These are phyloP conservation scores for Chloromyia formosa DNA, from an alignment of 2,888 invertebrate species.

Conservation along the genomic window DNA sequence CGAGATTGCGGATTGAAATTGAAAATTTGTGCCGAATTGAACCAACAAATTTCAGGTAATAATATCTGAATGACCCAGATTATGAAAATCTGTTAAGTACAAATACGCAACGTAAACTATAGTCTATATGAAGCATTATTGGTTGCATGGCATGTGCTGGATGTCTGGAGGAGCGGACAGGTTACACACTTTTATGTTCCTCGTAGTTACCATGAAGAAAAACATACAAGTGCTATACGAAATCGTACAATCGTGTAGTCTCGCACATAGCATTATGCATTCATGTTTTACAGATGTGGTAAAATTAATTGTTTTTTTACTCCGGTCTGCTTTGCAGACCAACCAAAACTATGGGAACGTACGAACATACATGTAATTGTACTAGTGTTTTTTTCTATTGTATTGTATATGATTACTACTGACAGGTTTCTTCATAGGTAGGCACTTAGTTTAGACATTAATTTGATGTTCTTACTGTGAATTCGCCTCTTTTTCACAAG, in stretches of 20 bases:
- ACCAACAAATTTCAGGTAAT: slow-evolving; percentile 1
- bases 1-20: background rate
- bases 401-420: background rate
- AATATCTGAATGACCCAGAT: background rate
- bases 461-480: background rate
- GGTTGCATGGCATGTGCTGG: too few relatives aligned
- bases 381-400: too few relatives aligned
- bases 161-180: too few relatives aligned
- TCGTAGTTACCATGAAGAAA: too few relatives aligned
- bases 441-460: background rate
- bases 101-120: background rate
- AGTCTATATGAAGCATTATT: background rate
- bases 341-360: background rate
- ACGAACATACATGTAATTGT: background rate
- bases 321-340: background rate
- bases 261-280: background rate
- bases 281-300: background rate
- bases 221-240: too few relatives aligned
- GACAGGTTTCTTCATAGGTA: background rate
- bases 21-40: background rate
- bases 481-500: slow-evolving; percentile 15
- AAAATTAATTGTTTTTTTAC: background rate
- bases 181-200: too few relatives aligned
- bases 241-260: background rate
- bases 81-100: background rate